These are phyloP conservation scores for Cotesia glomerata DNA, from an alignment of 1,140 invertebrate genomes.

Conservation along the genomic window DNA sequence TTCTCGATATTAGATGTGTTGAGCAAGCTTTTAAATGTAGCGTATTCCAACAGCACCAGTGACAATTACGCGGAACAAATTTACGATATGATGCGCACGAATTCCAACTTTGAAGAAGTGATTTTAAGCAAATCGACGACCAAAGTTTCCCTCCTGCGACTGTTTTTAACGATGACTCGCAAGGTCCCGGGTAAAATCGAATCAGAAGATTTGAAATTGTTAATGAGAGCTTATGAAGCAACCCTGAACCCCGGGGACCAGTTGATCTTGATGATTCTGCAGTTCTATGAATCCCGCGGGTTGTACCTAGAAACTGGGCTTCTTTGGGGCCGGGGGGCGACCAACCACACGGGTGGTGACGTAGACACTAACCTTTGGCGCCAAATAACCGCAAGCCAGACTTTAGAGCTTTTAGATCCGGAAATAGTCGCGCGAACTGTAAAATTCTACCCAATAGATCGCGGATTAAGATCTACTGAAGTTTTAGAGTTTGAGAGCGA, in stretches of 20 bases:
- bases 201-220: conserved; percentile 71
- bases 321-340: conserved; percentile 78
- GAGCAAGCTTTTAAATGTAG: conserved; percentile 64
- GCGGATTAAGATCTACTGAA: conserved; percentile 38
- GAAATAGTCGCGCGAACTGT: conserved; percentile 72
- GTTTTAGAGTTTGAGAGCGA: neutral
- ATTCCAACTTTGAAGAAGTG: conserved; percentile 75
- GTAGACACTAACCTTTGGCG: conserved; percentile 70
- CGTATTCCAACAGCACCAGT: conserved; percentile 60
- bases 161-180: conserved; percentile 67
- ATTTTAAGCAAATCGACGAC: conserved; percentile 61
- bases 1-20: conserved; percentile 65
- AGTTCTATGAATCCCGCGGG: conserved; percentile 69
- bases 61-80: conserved; percentile 66
- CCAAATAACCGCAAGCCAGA: conserved; percentile 73
- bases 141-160: conserved; percentile 66
- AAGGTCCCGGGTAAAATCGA: conserved; percentile 70
- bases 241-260: conserved; percentile 71
- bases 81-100: conserved; percentile 76
- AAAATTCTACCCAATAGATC: conserved; percentile 68
- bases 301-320: conserved; percentile 73
- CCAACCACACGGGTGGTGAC: conserved; percentile 72
- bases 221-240: conserved; percentile 75
- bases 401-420: conserved; percentile 73
- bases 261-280: conserved; percentile 67